Evolutionary conservation across 1,140 invertebrate genomes (phyloP).

Genomic region (Yoshiicerus persimilis): DNA sequence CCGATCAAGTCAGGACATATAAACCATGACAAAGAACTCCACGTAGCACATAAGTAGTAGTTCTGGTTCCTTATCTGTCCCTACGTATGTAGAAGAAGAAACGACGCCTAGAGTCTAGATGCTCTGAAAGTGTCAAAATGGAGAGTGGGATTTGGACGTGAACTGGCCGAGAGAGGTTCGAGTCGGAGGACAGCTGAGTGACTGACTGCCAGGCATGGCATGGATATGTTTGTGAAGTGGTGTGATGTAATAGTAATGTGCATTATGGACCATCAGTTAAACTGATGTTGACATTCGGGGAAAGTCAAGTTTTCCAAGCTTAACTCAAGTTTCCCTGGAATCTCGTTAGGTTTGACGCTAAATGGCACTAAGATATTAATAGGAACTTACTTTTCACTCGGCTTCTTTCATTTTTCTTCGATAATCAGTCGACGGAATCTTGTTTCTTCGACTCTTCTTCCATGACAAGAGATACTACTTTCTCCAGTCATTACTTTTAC

Average conservation of each 20-base stretch:
- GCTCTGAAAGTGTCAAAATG: neutral
- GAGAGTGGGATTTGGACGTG: neutral
- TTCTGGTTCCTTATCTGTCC: neutral
- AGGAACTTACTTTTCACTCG: conserved; percentile 37
- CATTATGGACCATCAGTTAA: conserved; percentile 28
- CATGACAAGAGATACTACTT: neutral
- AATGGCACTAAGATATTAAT: conserved; percentile 35
- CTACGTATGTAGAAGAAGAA: too few relatives aligned
- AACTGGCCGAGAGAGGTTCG: neutral
- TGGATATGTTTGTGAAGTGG: neutral
- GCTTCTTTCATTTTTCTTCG: conserved; percentile 19
- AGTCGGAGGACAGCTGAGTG: neutral
- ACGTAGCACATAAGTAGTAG: neutral
- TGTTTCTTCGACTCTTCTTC: conserved; percentile 11
- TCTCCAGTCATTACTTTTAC: neutral
- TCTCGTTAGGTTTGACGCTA: conserved; percentile 35
- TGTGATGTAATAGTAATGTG: neutral
- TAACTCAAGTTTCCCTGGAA: conserved; percentile 5
- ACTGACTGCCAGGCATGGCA: neutral
- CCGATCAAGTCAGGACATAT: neutral
- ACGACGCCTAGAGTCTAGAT: too few relatives aligned
- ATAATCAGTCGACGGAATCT: conserved; percentile 12
- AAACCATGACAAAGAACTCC: neutral
- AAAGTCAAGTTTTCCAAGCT: neutral
- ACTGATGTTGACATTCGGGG: conserved; percentile 20